Percentiles rank a stretch among this genome's conserved stretches.
Conservation (phyloP, 2,797 vertebrate genomes). For the Pantherophis vulpinus region DNA sequence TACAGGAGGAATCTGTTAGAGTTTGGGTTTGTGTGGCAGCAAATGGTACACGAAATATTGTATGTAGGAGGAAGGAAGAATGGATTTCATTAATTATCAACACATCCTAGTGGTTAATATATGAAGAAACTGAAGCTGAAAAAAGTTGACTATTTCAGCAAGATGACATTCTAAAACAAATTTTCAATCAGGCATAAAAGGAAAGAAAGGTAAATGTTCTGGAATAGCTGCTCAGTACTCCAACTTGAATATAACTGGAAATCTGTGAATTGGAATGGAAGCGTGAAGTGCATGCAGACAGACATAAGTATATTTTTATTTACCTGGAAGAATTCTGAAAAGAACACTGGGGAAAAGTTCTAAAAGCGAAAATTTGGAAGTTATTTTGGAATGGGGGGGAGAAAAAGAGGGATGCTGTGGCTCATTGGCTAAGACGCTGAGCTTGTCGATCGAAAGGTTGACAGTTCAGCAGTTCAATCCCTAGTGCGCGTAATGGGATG, state of each 20-base stretch:
- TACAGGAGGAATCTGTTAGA: background rate
- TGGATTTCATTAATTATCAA: background rate
- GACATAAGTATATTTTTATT: background rate
- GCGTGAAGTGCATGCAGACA: background rate
- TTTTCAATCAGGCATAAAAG: background rate
- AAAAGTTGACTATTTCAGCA: background rate
- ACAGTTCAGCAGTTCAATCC: too few relatives aligned
- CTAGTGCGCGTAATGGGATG: too few relatives aligned
- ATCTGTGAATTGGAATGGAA: background rate
- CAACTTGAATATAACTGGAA: background rate
- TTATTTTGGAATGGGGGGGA: background rate
- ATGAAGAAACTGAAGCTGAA: background rate
- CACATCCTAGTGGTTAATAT: background rate
- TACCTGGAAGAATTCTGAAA: background rate
- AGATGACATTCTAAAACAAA: background rate
- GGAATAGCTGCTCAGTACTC: background rate
- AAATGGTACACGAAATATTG: background rate
- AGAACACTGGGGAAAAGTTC: background rate
- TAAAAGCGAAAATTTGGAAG: background rate
- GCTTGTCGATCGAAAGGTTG: too few relatives aligned
- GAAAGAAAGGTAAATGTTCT: background rate
- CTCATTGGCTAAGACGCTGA: too few relatives aligned
- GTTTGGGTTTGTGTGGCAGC: background rate
- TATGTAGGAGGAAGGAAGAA: background rate
- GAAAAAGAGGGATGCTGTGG: too few relatives aligned